Conservation (phyloP, 2,888 invertebrate species). For the Chymomyza procnemis region DNA sequence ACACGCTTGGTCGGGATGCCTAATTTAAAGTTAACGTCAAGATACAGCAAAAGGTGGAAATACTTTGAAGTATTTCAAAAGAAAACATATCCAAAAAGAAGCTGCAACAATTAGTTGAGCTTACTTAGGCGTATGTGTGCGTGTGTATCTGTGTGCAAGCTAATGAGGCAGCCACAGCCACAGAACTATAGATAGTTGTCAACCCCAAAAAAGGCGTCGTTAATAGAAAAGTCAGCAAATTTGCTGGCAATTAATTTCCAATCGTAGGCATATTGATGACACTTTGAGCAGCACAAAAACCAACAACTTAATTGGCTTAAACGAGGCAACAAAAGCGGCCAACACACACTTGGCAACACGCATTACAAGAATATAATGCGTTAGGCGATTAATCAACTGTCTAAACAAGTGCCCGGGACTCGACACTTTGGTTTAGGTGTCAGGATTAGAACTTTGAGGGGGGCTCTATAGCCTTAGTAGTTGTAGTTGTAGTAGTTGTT, state of each 20-base stretch:
- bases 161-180: background rate
- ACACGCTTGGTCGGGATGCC: conserved; percentile 22
- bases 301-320: conserved; percentile 61
- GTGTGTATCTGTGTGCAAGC: background rate
- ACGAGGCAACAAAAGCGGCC: conserved; percentile 29
- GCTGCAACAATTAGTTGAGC: conserved; percentile 50
- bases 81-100: conserved; percentile 28
- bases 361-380: conserved; percentile 62
- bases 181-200: background rate
- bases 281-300: conserved; percentile 44
- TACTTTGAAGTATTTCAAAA: conserved; percentile 52
- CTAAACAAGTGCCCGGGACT: conserved; percentile 39
- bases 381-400: conserved; percentile 65
- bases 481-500: background rate
- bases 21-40: conserved; percentile 37
- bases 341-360: conserved; percentile 26
- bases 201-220: conserved; percentile 17
- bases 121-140: conserved; percentile 4
- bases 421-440: background rate
- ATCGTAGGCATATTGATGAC: conserved; percentile 65
- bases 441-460: background rate
- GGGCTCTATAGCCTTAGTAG: conserved; percentile 13
- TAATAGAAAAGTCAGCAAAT: conserved; percentile 42
- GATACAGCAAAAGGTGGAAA: conserved; percentile 21
- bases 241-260: conserved; percentile 62